Evolutionary conservation across 2,797 vertebrate species (phyloP), one percentile per base, ranked within the genome.

Genomic region (Chloroceryle amazona): DNA sequence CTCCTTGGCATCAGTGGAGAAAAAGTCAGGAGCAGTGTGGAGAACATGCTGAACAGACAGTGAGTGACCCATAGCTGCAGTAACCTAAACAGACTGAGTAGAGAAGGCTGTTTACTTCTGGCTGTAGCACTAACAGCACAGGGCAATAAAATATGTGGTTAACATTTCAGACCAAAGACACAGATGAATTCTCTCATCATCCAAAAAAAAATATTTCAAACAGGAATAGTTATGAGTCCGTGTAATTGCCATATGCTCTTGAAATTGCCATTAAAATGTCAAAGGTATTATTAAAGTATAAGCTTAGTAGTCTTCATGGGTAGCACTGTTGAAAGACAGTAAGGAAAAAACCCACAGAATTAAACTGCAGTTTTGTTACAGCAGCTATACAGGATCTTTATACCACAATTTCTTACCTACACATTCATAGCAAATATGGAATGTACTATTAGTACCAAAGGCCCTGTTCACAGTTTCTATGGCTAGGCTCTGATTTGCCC

Each of bases 61-160:
- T 55, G 55, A 89, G 49, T 89, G 74, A 91, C 78, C 79, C 78
- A 94, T 49, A 75, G 62, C 33, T 84, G 62, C 58, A 82, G 84
- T 67, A 79, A 92, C 47, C 37, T 46, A 54, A 94, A 87, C 13
- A 84, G 87, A 89, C 54, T 29, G 28, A 57, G 49, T 28, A 87
- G 58, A 72, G 13, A 94, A n/a, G 3, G 0, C 58, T 65, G 26
- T 35, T 92, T 58, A 76, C 61, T 73, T 90, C 65, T 83, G 57
- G 52, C 2, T 78, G 68, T 39, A 92, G 42, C 29, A 62, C 18
- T 66, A 76, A 70, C 13, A 93, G 9, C 33, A 49, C 70, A 81
- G 81, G 70, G 22, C 76, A 81, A 51, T 39, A 79, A 70, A 74
- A 90, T 29, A 52, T 4, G 16, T 12, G 10, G 35, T 60, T 89